phyloP scores from a whole-genome alignment of 2,888 invertebrate genomes.

The Cephus spinipes region DNA sequence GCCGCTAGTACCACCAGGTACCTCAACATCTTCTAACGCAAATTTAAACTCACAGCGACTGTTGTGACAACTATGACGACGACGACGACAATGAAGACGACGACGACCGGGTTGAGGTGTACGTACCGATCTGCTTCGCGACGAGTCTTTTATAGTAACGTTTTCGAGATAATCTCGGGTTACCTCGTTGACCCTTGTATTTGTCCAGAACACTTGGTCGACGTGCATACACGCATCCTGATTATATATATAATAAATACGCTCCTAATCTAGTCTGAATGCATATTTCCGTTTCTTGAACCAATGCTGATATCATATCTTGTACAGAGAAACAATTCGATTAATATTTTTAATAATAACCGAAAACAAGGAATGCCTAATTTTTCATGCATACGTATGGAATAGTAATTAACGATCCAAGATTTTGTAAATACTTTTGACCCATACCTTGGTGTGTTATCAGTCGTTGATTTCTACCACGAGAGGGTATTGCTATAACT shows the following conservation, averaged over 20 bases:
- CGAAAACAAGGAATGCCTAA: neutral
- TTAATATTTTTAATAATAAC: neutral
- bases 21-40: conserved; percentile 63
- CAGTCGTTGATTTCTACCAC: neutral
- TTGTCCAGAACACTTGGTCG: neutral
- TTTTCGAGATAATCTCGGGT: neutral
- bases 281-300: neutral
- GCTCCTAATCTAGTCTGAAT: neutral
- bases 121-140: neutral
- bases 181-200: neutral
- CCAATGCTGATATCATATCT: neutral
- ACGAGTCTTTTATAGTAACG: neutral
- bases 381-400: neutral
- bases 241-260: neutral
- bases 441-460: neutral
- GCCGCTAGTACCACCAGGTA: conserved; percentile 66
- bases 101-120: neutral
- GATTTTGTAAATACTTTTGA: neutral
- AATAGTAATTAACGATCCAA: neutral
- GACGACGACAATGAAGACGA: neutral
- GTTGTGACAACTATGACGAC: neutral
- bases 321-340: neutral
- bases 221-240: neutral
- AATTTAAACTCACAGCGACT: neutral
- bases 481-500: neutral